Base-by-base conservation (phyloP, 2,888 invertebrate genomes). In the Dimorphilus gyrociliatus region DNA sequence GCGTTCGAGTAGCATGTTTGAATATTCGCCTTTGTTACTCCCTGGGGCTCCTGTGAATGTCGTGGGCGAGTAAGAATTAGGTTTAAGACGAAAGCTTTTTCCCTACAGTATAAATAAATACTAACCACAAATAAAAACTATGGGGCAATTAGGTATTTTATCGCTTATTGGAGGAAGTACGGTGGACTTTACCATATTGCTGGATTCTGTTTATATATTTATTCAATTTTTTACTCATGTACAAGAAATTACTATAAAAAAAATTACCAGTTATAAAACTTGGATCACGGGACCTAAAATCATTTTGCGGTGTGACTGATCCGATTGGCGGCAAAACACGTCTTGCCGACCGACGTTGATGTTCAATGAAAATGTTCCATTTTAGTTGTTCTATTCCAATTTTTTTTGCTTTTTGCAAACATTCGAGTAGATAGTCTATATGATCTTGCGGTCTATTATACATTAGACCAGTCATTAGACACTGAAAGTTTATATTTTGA, bases 1-100 rank as follows among this genome's bases (percentile, higher is more conserved):
- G 31, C 47, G 40, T 30, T 72, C 74, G 12, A 85, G 78, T 54
- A 90, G 80, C 54, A 71, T 74, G 43, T 79, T 80, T 64, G 86
- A 85, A 65, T 88, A 85, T 2, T 84, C 84, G 23, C 85, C 85
- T 64, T 86, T 88, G 36, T 88, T 82, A 16, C 81, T 82, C 2
- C 90, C 90, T 0, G 88, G 90, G 1, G 88, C 88, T 29, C 56
- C 58, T 58, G 30, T 13, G 34, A 23, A 10, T 19, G n/a, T n/a
- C n/a, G n/a, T n/a, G n/a, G n/a, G n/a, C n/a, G n/a, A n/a, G n/a
- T n/a, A n/a, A n/a, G n/a, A n/a, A n/a, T n/a, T n/a, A n/a, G n/a
- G n/a, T n/a, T n/a, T n/a, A n/a, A n/a, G n/a, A n/a, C n/a, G n/a
- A n/a, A n/a, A n/a, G n/a, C n/a, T n/a, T n/a, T n/a, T n/a, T n/a